Evolutionary conservation across 2,113 vertebrate genomes (phyloP).

Genomic region (Malurus cyaneus): DNA sequence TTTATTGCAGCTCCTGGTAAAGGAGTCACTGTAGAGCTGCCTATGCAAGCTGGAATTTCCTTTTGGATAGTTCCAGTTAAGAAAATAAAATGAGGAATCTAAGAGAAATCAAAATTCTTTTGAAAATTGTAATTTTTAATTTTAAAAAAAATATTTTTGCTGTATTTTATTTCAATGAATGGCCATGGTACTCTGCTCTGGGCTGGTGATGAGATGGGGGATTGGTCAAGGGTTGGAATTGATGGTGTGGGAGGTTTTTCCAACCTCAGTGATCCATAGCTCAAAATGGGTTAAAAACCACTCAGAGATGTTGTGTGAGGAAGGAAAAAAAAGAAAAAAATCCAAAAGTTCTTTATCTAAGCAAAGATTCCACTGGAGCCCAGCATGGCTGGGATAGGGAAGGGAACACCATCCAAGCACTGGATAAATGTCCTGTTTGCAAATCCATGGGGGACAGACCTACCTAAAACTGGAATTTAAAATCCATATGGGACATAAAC

Average conservation of each 20-base stretch:
- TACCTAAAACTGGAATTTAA: too few species aligned
- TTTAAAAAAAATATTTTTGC: too few species aligned
- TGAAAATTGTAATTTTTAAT: accelerated
- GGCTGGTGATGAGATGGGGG: neutral
- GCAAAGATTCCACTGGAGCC: neutral
- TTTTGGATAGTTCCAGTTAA: neutral
- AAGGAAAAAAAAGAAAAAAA: neutral
- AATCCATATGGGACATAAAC: too few species aligned
- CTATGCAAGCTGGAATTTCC: neutral
- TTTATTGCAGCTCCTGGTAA: neutral
- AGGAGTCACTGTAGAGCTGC: neutral
- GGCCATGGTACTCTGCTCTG: neutral
- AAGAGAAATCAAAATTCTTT: neutral
- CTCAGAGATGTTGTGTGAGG: neutral
- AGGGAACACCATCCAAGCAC: neutral
- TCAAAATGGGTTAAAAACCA: neutral
- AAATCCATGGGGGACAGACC: too few species aligned
- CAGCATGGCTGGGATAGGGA: neutral
- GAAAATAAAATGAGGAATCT: neutral
- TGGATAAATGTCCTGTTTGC: neutral
- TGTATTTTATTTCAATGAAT: neutral
- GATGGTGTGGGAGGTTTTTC: neutral
- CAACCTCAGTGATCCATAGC: neutral
- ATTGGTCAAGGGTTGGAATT: neutral
- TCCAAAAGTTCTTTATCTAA: neutral